Base-by-base conservation (phyloP, 2,797 vertebrate genomes). In the Poliocrania exsul region DNA sequence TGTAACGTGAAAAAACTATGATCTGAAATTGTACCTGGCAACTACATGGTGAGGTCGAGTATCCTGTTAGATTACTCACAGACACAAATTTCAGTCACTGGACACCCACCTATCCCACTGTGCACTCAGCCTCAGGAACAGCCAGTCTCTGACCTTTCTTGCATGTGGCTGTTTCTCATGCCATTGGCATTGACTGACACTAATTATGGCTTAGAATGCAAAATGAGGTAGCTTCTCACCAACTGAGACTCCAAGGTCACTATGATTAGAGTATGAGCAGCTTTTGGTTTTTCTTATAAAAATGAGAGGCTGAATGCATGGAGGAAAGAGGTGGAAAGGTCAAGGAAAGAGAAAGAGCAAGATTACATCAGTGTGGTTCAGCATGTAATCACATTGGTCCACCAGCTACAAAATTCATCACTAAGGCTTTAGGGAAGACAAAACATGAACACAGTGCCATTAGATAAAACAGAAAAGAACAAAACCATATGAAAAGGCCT, bases 171-270 rank as follows among this genome's bases (percentile, higher is more conserved):
- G 75, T 91, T 95, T 94, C 86, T 95, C 84, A 28, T 49, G 70
- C 73, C 69, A 81, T 81, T 97, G 86, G 93, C 84, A 93, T 91
- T 93, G 92, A 95, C 82, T 97, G 97, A 97, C 88, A 95, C 91
- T 96, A 97, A 97, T 96, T 96, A 94, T 87, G 93, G 93, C 84
- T 96, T 86, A 88, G 95, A 97, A 97, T 93, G 81, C 92, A 96
- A 97, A 86, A 93, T 94, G 93, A 94, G 81, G 90, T 70, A 66
- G 74, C 80, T 82, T 92, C 92, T 94, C 83, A 94, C 91, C 94
- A 96, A 72, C 78, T 65, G 93, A 97, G 86, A 94, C 77, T 96
- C 88, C 95, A 96, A 97, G 96, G 96, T 97, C 96, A 93, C 61
- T 56, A 38, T 40, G 87, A 93, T 95, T 71, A 54, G 21, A 96